Percentiles rank a stretch among this genome's conserved stretches.
phyloP scores from a whole-genome alignment of 92 coral and sea anemone genomes.

The Heliopora coerulea region DNA sequence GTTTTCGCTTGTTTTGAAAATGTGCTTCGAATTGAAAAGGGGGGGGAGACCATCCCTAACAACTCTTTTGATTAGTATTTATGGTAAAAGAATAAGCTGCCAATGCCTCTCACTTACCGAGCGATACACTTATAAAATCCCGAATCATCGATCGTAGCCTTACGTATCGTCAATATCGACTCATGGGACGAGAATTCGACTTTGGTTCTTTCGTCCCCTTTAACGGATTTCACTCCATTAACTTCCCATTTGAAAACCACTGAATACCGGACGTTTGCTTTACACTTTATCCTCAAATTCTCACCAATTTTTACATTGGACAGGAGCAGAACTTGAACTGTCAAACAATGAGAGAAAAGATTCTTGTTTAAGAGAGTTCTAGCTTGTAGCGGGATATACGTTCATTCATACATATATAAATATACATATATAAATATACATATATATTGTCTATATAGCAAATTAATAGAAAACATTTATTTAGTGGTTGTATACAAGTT shows the following conservation, averaged over 20 bases:
- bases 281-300: not conserved
- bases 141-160: constrained; percentile 10
- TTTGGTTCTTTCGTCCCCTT: constrained; percentile 36
- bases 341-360: not conserved
- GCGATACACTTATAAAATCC: constrained; percentile 46
- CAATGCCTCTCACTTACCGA: no score
- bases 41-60: no score
- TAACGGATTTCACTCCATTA: constrained; percentile 17
- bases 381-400: no score
- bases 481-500: no score
- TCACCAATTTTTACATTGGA: not conserved
- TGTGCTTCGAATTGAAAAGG: no score
- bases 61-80: no score
- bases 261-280: not conserved
- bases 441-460: no score
- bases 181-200: not conserved
- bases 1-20: no score
- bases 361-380: not conserved
- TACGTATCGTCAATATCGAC: constrained; percentile 43
- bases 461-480: no score
- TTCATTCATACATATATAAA: no score
- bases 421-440: no score
- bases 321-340: not conserved
- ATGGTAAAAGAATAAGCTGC: no score
- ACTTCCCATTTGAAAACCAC: constrained; percentile 38